phyloP scores from a whole-genome alignment of 2,113 vertebrate species.

The Misgurnus anguillicaudatus region DNA sequence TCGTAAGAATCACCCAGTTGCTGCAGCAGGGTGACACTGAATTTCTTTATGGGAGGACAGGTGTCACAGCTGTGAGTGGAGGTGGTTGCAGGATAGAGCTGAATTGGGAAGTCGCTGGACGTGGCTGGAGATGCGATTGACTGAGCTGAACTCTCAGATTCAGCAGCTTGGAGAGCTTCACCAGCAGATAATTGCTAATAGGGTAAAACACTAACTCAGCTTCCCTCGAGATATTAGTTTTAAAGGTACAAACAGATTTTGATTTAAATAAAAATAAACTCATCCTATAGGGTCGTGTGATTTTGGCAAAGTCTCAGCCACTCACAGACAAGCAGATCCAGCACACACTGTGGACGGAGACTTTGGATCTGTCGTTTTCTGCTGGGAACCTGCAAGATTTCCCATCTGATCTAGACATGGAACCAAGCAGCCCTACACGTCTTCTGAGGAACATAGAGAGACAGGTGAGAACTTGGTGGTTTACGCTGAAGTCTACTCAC shows the following conservation, averaged over 20 bases:
- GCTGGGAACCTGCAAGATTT: constrained; percentile 70
- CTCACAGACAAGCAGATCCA: constrained; percentile 82
- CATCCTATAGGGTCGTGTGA: constrained; percentile 80
- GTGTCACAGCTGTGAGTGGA: constrained; percentile 76
- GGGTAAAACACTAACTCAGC: constrained; percentile 73
- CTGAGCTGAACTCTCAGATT: constrained; percentile 87
- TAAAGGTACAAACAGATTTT: not conserved
- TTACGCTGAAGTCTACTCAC: too few relatives aligned
- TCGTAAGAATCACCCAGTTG: too few relatives aligned
- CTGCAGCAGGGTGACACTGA: too few relatives aligned
- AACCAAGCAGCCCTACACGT: constrained; percentile 87
- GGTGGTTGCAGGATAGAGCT: constrained; percentile 86
- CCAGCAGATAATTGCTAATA: constrained; percentile 82
- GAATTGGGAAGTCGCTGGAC: constrained; percentile 90
- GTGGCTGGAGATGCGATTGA: constrained; percentile 90
- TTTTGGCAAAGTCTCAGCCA: constrained; percentile 82
- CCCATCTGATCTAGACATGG: constrained; percentile 81
- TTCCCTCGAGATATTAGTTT: too few relatives aligned
- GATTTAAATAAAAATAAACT: not conserved
- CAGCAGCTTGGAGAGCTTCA: constrained; percentile 82
- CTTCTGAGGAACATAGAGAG: constrained; percentile 93
- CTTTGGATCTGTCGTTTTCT: constrained; percentile 74
- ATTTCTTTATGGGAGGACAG: constrained; percentile 72
- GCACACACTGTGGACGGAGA: constrained; percentile 78
- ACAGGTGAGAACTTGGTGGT: constrained; percentile 78